Conservation (phyloP, 1,140 invertebrate genomes). For the Drosophila virilis region DNA sequence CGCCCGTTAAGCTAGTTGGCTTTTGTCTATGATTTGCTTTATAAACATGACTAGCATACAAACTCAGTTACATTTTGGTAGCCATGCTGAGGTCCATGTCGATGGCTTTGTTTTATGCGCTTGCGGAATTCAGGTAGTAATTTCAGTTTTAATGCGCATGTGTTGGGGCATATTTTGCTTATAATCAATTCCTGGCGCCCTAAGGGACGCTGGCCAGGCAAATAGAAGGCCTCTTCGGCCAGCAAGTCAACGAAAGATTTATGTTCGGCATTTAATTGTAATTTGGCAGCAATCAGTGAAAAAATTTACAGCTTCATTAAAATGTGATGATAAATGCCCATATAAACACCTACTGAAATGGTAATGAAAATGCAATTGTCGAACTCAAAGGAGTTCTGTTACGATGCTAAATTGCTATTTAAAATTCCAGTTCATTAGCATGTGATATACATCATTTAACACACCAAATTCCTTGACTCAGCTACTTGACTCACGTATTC, state of each 20-base stretch:
- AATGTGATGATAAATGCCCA: conserved; percentile 1
- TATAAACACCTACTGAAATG: conserved; percentile 1
- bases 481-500: background rate
- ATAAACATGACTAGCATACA: conserved; percentile 54
- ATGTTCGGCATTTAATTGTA: conserved; percentile 37
- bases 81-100: conserved; percentile 3
- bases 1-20: conserved; percentile 59
- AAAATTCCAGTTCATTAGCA: conserved; percentile 19
- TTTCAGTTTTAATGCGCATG: conserved; percentile 68
- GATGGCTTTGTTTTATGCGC: conserved; percentile 57
- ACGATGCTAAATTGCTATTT: background rate
- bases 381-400: background rate
- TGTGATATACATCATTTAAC: conserved; percentile 4
- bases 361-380: conserved; percentile 10
- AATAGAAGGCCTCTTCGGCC: background rate
- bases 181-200: conserved; percentile 51
- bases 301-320: conserved; percentile 47
- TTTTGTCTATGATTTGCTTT: conserved; percentile 78
- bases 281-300: conserved; percentile 51
- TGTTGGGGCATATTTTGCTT: conserved; percentile 49
- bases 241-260: conserved; percentile 24
- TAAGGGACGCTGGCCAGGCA: conserved; percentile 5
- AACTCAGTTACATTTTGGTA: conserved; percentile 13
- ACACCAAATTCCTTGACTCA: background rate
- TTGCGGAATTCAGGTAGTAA: conserved; percentile 82